A percentile compares a stretch with the other conserved stretches of the same genome.
Conservation (phyloP, 2,888 invertebrate genomes). For the Priocnemis perturbator region DNA sequence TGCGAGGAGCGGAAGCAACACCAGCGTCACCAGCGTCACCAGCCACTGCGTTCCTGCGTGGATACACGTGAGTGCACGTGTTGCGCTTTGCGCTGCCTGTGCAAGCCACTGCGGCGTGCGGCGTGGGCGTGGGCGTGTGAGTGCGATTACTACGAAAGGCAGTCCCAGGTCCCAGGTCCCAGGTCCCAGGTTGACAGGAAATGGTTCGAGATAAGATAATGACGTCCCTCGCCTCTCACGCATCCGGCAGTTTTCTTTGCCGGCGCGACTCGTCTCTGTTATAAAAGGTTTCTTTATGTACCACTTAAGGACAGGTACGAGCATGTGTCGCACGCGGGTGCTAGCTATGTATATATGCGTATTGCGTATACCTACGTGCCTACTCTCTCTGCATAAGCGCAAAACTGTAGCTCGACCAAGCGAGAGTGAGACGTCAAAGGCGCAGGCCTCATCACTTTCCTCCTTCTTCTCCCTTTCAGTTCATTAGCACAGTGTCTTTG, state of each 20-base stretch:
- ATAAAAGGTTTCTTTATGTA: slow-evolving; percentile 35
- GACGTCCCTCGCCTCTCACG: slow-evolving; percentile 58
- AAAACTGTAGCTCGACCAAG: too few species aligned
- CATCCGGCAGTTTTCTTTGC: slow-evolving; percentile 62
- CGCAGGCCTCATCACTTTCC: too few species aligned
- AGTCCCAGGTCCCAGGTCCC: too few species aligned
- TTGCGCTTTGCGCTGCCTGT: slow-evolving; percentile 18
- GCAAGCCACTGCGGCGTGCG: slow-evolving; percentile 16
- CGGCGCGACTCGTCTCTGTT: slow-evolving; percentile 35
- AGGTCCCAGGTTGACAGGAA: slow-evolving; percentile 71
- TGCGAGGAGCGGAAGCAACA: slow-evolving; percentile 24
- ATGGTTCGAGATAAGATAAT: slow-evolving; percentile 72
- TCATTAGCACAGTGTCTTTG: too few species aligned
- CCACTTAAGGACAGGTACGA: slow-evolving; percentile 34
- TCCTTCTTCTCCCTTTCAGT: too few species aligned
- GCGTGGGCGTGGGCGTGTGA: slow-evolving; percentile 33
- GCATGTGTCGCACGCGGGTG: background rate
- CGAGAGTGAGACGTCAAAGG: too few species aligned
- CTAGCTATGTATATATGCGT: too few species aligned
- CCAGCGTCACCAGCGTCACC: slow-evolving; percentile 34
- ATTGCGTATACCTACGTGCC: too few species aligned
- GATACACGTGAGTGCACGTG: slow-evolving; percentile 42
- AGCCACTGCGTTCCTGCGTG: slow-evolving; percentile 35
- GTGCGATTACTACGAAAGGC: slow-evolving; percentile 61
- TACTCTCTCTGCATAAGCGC: too few species aligned